A percentile compares a stretch with the other conserved stretches of the same genome.
phyloP scores from a whole-genome alignment of 2,797 vertebrate genomes.

The Molossus molossus region DNA sequence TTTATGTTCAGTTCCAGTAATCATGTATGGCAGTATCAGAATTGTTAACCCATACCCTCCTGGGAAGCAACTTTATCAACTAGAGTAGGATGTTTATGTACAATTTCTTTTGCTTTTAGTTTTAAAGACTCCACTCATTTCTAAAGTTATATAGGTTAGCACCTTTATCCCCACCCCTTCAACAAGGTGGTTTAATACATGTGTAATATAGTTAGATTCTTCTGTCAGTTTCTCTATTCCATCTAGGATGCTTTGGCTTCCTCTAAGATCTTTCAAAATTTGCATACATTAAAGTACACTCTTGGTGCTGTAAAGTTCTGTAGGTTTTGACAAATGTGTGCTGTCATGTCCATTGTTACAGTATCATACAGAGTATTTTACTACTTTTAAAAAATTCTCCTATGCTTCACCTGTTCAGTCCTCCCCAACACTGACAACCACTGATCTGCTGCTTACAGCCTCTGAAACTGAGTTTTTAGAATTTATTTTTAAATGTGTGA shows the following conservation, averaged over 20 bases:
- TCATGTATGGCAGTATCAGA: not conserved
- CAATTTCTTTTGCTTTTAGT: not conserved
- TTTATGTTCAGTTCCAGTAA: not conserved
- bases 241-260: not conserved
- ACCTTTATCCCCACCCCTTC: not conserved
- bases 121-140: not conserved
- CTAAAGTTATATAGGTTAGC: not conserved
- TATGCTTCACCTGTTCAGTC: not conserved
- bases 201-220: not conserved
- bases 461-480: conserved; percentile 62
- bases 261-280: conserved; percentile 20
- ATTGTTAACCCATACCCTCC: not conserved
- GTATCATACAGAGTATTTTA: not conserved
- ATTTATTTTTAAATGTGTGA: not conserved
- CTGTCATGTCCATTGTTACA: not conserved
- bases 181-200: not conserved
- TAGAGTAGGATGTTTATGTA: not conserved
- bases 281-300: not conserved
- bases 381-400: not conserved
- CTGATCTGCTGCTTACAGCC: not conserved
- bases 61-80: not conserved
- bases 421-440: not conserved
- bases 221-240: not conserved
- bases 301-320: not conserved
- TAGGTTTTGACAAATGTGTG: conserved; percentile 35